Conservation (phyloP, 1,140 invertebrate species). For the Hyles vespertilio region DNA sequence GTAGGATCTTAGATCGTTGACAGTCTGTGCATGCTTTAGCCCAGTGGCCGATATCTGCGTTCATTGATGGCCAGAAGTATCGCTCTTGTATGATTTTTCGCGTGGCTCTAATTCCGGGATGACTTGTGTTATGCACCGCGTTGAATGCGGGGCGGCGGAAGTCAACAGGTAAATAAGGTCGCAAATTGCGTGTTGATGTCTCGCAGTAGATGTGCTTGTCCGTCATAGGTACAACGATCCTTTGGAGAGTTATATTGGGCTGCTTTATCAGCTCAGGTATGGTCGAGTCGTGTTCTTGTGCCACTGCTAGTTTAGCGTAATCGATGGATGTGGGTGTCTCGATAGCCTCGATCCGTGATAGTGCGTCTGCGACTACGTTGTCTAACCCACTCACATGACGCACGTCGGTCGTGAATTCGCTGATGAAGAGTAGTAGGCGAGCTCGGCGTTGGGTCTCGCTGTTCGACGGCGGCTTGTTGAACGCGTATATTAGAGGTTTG, state of each 20-base stretch:
- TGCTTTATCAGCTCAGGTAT: neutral
- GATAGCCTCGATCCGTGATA: constrained; percentile 4
- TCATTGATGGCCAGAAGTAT: constrained; percentile 4
- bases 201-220: neutral
- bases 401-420: constrained; percentile 7
- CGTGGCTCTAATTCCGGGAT: neutral
- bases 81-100: neutral
- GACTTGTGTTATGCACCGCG: constrained; percentile 3
- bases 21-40: neutral
- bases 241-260: neutral
- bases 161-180: constrained; percentile 7
- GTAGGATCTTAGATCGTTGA: neutral
- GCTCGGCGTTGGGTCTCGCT: constrained; percentile 7
- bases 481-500: constrained; percentile 5
- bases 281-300: neutral
- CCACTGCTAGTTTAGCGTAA: neutral
- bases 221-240: constrained; percentile 3
- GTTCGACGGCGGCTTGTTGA: neutral
- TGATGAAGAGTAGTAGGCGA: constrained; percentile 6
- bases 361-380: constrained; percentile 1
- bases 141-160: constrained; percentile 1
- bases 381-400: constrained; percentile 1
- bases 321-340: neutral
- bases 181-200: neutral
- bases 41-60: neutral